These are phyloP conservation scores for Drosophila fuyamai DNA, from an alignment of 1,140 invertebrate species.

Conservation along the genomic window DNA sequence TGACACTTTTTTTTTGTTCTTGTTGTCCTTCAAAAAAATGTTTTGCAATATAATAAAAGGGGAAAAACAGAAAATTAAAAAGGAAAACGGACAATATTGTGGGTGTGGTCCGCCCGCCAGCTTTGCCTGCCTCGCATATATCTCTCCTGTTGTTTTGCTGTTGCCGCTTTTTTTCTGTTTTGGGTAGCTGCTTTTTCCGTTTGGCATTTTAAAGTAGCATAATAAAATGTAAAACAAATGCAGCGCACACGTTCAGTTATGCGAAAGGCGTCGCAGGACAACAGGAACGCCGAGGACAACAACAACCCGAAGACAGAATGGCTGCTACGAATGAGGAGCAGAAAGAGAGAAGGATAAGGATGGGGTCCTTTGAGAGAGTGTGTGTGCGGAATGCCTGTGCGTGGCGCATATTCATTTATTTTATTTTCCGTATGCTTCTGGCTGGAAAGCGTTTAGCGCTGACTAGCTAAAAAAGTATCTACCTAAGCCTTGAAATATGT, in stretches of 20 bases:
- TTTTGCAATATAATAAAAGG: conserved; percentile 36
- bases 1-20: conserved; percentile 29
- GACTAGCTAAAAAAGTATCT: conserved; percentile 72
- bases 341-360: not conserved
- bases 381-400: conserved; percentile 61
- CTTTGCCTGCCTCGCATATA: conserved; percentile 6
- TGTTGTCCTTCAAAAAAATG: conserved; percentile 64
- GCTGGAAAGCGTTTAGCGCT: conserved; percentile 56
- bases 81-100: conserved; percentile 39
- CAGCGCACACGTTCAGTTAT: conserved; percentile 76
- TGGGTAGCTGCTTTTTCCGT: conserved; percentile 32
- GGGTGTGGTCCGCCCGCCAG: conserved; percentile 30
- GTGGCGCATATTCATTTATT: conserved; percentile 76
- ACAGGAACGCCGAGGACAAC: conserved; percentile 31
- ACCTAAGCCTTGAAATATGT: conserved; percentile 73
- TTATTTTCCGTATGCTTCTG: conserved; percentile 54
- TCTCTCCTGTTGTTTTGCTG: conserved; percentile 11
- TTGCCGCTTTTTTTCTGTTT: conserved; percentile 29
- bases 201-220: conserved; percentile 72
- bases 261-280: conserved; percentile 61
- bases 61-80: conserved; percentile 39
- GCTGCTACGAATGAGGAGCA: conserved; percentile 28
- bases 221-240: conserved; percentile 79
- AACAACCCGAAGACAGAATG: conserved; percentile 51
- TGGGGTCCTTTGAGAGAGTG: not conserved